phyloP scores from a whole-genome alignment of 2,797 vertebrate genomes.

The Dicrostonyx torquatus region DNA sequence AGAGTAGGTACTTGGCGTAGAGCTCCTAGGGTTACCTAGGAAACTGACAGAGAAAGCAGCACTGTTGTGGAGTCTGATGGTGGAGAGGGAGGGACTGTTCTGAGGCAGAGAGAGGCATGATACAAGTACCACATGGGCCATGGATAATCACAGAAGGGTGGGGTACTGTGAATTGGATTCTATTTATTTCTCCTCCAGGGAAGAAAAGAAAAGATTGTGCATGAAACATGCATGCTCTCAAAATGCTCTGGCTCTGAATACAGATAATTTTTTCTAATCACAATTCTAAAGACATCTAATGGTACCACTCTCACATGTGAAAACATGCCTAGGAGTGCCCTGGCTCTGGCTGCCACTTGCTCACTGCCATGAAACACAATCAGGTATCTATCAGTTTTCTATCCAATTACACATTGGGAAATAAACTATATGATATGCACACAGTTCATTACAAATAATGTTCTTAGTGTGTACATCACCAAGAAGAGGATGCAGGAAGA shows the following conservation, averaged over 20 bases:
- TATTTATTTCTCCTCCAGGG: not conserved
- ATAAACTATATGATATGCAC: not conserved
- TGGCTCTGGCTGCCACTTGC: not conserved
- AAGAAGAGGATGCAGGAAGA: not conserved
- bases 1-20: not conserved
- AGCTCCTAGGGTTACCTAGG: slow-evolving; percentile 2
- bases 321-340: not conserved
- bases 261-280: not conserved
- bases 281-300: not conserved
- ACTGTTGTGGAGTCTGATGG: not conserved
- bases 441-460: not conserved
- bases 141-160: not conserved
- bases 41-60: slow-evolving; percentile 14
- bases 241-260: not conserved
- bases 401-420: not conserved
- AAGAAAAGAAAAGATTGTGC: not conserved
- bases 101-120: not conserved
- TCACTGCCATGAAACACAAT: not conserved
- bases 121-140: not conserved
- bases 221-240: not conserved
- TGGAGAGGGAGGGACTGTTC: not conserved
- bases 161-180: not conserved
- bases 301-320: not conserved
- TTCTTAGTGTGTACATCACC: not conserved
- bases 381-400: not conserved